Conservation (phyloP, 2,888 invertebrate species). For the Tinea semifulvella region DNA sequence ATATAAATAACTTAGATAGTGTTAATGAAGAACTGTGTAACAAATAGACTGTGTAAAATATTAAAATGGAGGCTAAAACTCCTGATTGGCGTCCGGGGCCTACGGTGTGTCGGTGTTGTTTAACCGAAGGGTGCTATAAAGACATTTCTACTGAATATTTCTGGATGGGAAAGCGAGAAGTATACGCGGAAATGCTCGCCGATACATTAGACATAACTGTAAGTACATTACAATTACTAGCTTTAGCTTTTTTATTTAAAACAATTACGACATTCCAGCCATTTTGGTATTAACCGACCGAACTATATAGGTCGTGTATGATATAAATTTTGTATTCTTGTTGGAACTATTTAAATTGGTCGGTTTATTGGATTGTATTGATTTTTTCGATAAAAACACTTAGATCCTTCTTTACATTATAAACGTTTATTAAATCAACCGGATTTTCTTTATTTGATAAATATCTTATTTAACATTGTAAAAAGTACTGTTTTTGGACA, state of each 20-base stretch:
- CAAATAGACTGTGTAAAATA: not conserved
- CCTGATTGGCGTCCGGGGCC: constrained; percentile 52
- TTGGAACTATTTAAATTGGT: constrained; percentile 22
- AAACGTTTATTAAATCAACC: too few species aligned
- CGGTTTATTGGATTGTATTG: constrained; percentile 25
- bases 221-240: constrained; percentile 25
- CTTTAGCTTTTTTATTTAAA: not conserved
- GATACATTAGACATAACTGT: constrained; percentile 46
- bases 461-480: too few species aligned
- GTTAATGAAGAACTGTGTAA: not conserved
- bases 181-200: constrained; percentile 52
- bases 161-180: constrained; percentile 60
- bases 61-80: constrained; percentile 44
- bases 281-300: constrained; percentile 25
- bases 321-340: not conserved
- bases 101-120: constrained; percentile 54
- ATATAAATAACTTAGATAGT: constrained; percentile 1
- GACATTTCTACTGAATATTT: constrained; percentile 62
- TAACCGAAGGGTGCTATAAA: constrained; percentile 55
- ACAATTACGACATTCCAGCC: too few species aligned
- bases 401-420: too few species aligned
- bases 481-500: too few species aligned
- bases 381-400: constrained; percentile 2
- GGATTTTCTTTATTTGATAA: too few species aligned
- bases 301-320: constrained; percentile 19